These are phyloP conservation scores for Syngnathus scovelli DNA, from an alignment of 2,113 vertebrate genomes.

Conservation along the genomic window DNA sequence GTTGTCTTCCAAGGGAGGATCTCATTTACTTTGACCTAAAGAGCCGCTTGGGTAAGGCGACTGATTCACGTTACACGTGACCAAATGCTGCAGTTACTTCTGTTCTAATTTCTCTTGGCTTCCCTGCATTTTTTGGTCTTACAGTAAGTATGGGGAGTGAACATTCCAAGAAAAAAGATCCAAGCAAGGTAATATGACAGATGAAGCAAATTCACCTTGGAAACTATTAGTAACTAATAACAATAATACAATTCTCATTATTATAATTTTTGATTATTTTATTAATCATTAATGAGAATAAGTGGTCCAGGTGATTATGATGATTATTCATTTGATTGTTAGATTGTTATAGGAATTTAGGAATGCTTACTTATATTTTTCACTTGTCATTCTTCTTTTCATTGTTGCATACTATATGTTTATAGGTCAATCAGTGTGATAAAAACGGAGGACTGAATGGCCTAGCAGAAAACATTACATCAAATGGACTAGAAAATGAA, in stretches of 20 bases:
- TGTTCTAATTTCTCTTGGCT: neutral
- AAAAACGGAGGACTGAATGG: slow-evolving; percentile 58
- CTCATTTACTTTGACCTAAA: slow-evolving; percentile 10
- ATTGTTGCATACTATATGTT: neutral
- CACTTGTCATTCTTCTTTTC: neutral
- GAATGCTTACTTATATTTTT: neutral
- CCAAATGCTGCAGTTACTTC: neutral
- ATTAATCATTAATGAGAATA: neutral
- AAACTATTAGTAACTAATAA: neutral
- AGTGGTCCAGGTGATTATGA: neutral
- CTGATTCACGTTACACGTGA: neutral
- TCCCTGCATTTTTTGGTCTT: slow-evolving; percentile 7
- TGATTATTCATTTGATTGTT: neutral
- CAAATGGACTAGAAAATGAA: slow-evolving; percentile 19
- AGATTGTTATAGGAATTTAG: neutral
- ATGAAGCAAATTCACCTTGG: neutral
- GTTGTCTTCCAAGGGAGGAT: slow-evolving; percentile 15
- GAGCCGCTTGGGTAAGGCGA: slow-evolving; percentile 35
- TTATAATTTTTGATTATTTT: too few relatives aligned
- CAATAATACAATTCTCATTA: too few relatives aligned
- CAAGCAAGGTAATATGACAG: slow-evolving; percentile 42
- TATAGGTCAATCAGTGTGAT: slow-evolving; percentile 27
- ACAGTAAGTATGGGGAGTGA: slow-evolving; percentile 66
- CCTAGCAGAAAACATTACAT: slow-evolving; percentile 28
- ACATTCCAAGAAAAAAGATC: slow-evolving; percentile 32